Evolutionary conservation across 1,140 invertebrate species (phyloP).

Genomic region (Kradibia gibbosae): DNA sequence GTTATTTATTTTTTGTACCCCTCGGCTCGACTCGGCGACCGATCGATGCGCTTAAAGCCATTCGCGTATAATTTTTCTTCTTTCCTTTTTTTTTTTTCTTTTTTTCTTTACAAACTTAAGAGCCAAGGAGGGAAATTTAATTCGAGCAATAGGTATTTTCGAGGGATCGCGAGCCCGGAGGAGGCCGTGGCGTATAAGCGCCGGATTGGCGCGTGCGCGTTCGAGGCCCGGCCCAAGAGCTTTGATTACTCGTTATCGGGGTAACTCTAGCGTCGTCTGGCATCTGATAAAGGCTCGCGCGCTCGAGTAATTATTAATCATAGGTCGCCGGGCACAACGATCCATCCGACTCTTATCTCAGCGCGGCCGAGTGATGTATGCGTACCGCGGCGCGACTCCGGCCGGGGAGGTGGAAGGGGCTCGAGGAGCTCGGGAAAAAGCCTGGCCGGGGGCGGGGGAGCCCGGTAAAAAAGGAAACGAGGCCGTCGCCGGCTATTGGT

Average conservation of each 20-base stretch:
- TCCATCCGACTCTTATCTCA: slow-evolving; percentile 71
- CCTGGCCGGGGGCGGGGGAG: not conserved
- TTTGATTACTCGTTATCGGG: slow-evolving; percentile 72
- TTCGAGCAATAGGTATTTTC: slow-evolving; percentile 36
- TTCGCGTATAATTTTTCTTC: slow-evolving; percentile 36
- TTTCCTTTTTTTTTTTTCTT: too few relatives aligned
- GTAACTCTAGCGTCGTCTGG: slow-evolving; percentile 68
- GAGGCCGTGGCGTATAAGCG: not conserved
- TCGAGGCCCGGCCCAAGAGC: slow-evolving; percentile 47
- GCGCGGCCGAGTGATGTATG: slow-evolving; percentile 67
- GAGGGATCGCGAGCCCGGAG: not conserved
- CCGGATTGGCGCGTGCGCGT: slow-evolving; percentile 11
- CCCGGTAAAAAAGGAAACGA: not conserved
- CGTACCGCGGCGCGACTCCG: slow-evolving; percentile 56
- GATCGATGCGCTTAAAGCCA: slow-evolving; percentile 33
- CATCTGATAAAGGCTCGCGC: slow-evolving; percentile 66
- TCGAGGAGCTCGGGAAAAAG: not conserved
- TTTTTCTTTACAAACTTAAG: too few relatives aligned
- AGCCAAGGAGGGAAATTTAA: slow-evolving; percentile 45
- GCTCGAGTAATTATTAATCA: slow-evolving; percentile 73
- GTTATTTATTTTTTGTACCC: slow-evolving; percentile 35
- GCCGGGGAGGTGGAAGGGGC: slow-evolving; percentile 46
- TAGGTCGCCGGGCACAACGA: slow-evolving; percentile 69
- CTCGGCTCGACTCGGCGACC: not conserved
- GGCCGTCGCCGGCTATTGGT: too few relatives aligned